Evolutionary conservation across 1,140 invertebrate species (phyloP).

Genomic region (Saccostrea cuccullata): DNA sequence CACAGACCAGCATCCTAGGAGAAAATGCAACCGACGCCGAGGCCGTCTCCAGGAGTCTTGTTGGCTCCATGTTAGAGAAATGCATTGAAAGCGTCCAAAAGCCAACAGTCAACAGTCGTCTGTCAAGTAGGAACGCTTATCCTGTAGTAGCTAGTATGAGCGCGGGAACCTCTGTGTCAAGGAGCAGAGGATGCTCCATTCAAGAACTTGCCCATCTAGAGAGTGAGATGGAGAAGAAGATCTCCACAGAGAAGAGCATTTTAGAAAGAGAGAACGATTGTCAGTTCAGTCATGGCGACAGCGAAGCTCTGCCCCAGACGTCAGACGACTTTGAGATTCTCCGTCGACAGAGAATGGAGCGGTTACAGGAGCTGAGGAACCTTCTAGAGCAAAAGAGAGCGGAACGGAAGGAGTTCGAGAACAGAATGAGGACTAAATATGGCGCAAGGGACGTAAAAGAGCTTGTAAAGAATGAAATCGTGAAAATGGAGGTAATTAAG

Average conservation of each 20-base stretch:
- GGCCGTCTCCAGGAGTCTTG: background rate
- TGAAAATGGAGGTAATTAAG: background rate
- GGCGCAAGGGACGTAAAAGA: background rate
- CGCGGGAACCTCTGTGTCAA: background rate
- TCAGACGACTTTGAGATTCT: slow-evolving; percentile 4
- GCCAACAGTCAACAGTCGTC: background rate
- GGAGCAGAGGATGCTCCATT: background rate
- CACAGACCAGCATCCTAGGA: background rate
- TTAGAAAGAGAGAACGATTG: background rate
- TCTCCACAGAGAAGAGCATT: background rate
- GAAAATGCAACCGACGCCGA: background rate
- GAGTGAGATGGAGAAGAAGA: background rate
- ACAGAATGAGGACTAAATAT: background rate
- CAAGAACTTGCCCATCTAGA: background rate
- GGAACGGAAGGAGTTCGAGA: background rate
- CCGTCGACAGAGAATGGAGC: background rate
- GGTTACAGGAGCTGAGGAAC: slow-evolving; percentile 2
- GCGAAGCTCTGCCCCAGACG: background rate
- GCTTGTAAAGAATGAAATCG: background rate
- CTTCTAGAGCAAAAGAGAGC: background rate
- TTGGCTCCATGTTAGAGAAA: background rate
- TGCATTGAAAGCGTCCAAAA: background rate
- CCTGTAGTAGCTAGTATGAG: background rate
- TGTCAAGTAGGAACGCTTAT: background rate
- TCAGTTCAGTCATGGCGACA: background rate